Conservation (phyloP, 2,888 invertebrate species). For the Empis stercorea region DNA sequence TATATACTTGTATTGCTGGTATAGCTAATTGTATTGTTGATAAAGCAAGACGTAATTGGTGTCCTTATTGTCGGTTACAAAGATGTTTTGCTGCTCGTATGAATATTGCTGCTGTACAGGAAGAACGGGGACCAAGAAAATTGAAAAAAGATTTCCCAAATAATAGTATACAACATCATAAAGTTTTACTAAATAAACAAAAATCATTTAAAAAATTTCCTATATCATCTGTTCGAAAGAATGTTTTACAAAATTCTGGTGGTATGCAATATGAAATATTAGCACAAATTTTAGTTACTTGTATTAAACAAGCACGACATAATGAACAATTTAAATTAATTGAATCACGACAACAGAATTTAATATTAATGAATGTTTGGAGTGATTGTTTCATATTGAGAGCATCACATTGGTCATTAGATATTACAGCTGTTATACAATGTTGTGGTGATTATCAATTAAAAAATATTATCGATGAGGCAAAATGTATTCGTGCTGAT, state of each 20-base stretch:
- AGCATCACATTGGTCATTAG: slow-evolving; percentile 44
- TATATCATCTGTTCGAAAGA: too few relatives aligned
- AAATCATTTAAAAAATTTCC: too few relatives aligned
- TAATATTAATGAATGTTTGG: slow-evolving; percentile 45
- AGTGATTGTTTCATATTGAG: slow-evolving; percentile 44
- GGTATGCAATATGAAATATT: slow-evolving; percentile 41
- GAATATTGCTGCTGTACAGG: slow-evolving; percentile 72
- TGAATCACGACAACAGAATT: slow-evolving; percentile 40
- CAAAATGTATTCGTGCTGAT: slow-evolving; percentile 36
- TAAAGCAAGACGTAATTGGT: slow-evolving; percentile 76
- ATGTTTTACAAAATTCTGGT: too few relatives aligned
- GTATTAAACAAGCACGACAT: slow-evolving; percentile 43
- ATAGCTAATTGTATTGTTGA: slow-evolving; percentile 63
- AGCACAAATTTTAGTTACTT: slow-evolving; percentile 45
- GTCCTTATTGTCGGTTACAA: slow-evolving; percentile 68
- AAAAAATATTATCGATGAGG: slow-evolving; percentile 30
- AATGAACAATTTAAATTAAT: slow-evolving; percentile 42
- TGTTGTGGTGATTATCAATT: slow-evolving; percentile 28
- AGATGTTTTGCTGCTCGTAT: slow-evolving; percentile 65
- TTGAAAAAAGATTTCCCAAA: background rate
- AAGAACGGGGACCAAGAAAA: slow-evolving; percentile 62
- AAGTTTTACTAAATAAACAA: background rate
- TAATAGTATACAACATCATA: background rate
- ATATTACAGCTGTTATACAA: slow-evolving; percentile 32
- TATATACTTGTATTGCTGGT: slow-evolving; percentile 67